Evolutionary conservation across 2,113 vertebrate genomes (phyloP).

Genomic region (Antechinus stuartii): DNA sequence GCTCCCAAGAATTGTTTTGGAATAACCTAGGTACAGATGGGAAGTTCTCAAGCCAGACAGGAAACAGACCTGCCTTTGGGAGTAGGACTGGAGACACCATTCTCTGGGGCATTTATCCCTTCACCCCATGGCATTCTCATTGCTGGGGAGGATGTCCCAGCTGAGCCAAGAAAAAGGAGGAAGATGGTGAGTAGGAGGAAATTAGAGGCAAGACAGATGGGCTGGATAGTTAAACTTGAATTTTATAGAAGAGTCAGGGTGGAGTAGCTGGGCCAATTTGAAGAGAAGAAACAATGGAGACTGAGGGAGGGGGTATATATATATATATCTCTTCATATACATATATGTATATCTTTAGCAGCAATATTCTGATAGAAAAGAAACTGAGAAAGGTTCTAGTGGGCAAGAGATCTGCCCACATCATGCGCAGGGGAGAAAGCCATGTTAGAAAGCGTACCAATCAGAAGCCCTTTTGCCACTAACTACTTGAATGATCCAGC

Average conservation of each 20-base stretch:
- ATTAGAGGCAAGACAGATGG: constrained; percentile 54
- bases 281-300: constrained; percentile 40
- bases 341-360: constrained; percentile 50
- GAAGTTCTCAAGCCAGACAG: neutral
- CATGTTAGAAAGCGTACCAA: neutral
- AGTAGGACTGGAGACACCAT: neutral
- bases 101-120: neutral
- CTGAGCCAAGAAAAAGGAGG: constrained; percentile 21
- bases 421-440: neutral
- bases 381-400: constrained; percentile 40
- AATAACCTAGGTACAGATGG: neutral
- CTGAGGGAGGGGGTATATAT: constrained; percentile 27
- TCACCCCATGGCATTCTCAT: neutral
- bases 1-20: neutral
- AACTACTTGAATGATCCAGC: neutral
- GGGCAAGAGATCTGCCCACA: neutral
- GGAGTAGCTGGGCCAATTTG: constrained; percentile 68
- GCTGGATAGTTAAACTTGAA: neutral
- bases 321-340: constrained; percentile 15
- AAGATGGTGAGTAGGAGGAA: neutral
- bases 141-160: constrained; percentile 42
- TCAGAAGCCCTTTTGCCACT: neutral
- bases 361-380: constrained; percentile 33
- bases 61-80: constrained; percentile 5
- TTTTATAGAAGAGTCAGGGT: constrained; percentile 62